Evolutionary conservation across 2,888 invertebrate species (phyloP), one percentile per base, ranked within the genome.

Genomic region (Harmothoe impar): DNA sequence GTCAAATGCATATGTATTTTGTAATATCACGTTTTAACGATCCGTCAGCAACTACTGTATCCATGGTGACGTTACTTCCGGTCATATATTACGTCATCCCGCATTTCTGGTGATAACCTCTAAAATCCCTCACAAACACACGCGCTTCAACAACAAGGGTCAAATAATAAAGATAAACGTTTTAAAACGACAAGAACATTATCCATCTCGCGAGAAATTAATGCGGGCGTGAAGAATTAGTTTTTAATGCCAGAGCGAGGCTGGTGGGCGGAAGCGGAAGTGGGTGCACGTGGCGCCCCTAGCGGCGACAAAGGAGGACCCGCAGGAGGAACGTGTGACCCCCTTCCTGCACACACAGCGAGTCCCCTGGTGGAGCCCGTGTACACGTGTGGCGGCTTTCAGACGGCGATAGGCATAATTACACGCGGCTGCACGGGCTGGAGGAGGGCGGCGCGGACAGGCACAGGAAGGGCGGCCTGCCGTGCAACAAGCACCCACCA

Each of bases 221-320:
- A 81, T 81, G 81, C 81, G 81, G 81, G 81, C 81, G 81, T 12
- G 81, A 81, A 81, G 81, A 81, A 81, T 81, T 81, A 81, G 81
- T 81, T 81, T 81, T 81, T 81, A 81, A 81, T 43, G 43, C 25
- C 81, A 43, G 33, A 17, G 81, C 81, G 81, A 33, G 33, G n/a
- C 81, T 81, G 23, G 35, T 43, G 23, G 43, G 23, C 81, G 81
- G 81, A 81, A 81, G 43, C 43, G 81, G 81, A 81, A 81, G 81
- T 81, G 81, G 43, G 81, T 43, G n/a, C 81, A 81, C 81, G 81
- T 81, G 81, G 81, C 81, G 15, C 81, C 81, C 81, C 81, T 81
- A 43, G 33, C 23, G 81, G 33, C 81, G 81, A 81, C 81, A 81
- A 81, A 81, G 81, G 43, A 35, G 33, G n/a, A 81, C 81, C 81